Percentiles rank a stretch among this genome's conserved stretches.
Conservation (phyloP, 2,797 vertebrate species). For the Hyperoplus immaculatus region DNA sequence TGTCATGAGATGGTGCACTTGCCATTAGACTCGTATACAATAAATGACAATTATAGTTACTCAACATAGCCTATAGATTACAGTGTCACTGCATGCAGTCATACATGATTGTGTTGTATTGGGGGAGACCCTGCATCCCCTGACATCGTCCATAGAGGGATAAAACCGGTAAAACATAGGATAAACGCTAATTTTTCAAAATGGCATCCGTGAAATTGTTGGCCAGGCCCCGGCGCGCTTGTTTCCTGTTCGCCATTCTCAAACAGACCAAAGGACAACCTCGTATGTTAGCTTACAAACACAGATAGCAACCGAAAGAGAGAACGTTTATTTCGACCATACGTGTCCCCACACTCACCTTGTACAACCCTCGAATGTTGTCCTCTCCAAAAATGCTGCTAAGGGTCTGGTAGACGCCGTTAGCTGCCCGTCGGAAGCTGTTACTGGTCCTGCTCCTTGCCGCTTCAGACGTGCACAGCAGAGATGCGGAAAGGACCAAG, state of each 20-base stretch:
- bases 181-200: slow-evolving; percentile 65
- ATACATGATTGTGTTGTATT: fast-evolving
- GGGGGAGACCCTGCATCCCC: too few relatives aligned
- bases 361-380: slow-evolving; percentile 91
- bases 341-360: slow-evolving; percentile 79
- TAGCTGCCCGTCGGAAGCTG: slow-evolving; percentile 90
- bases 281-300: not conserved
- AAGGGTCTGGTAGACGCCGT: slow-evolving; percentile 90
- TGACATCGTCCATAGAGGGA: not conserved
- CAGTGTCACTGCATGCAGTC: not conserved
- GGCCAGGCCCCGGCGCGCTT: slow-evolving; percentile 43
- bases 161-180: not conserved
- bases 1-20: not conserved
- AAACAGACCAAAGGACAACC: not conserved
- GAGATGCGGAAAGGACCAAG: slow-evolving; percentile 72
- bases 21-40: not conserved
- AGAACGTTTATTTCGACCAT: fast-evolving
- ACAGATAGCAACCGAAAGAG: not conserved
- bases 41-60: not conserved
- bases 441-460: slow-evolving; percentile 89
- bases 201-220: slow-evolving; percentile 69
- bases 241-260: slow-evolving; percentile 39
- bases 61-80: not conserved
- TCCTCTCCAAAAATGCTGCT: slow-evolving; percentile 94
- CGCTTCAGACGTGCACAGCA: slow-evolving; percentile 80